phyloP scores from a whole-genome alignment of 2,797 vertebrate species.

The Apogon talboti region DNA sequence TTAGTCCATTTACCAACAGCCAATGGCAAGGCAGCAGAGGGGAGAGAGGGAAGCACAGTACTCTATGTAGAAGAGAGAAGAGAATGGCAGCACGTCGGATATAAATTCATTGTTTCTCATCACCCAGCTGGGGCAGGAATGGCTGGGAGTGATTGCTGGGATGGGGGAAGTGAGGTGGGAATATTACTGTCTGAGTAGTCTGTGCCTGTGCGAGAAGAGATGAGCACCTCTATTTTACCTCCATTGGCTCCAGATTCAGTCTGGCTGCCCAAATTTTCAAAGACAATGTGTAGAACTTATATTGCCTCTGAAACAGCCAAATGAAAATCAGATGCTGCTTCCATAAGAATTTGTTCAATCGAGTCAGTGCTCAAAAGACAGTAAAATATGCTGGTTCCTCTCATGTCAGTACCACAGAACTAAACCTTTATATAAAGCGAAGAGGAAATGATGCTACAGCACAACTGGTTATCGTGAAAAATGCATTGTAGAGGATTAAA shows the following conservation, averaged over 20 bases:
- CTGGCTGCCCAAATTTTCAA: conserved; percentile 30
- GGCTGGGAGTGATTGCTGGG: conserved; percentile 66
- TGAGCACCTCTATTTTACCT: conserved; percentile 48
- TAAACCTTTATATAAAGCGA: conserved; percentile 37
- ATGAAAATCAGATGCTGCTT: conserved; percentile 49
- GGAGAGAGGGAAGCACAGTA: conserved; percentile 62
- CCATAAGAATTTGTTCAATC: conserved; percentile 33
- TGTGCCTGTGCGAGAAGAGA: conserved; percentile 54
- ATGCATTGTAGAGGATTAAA: conserved; percentile 28
- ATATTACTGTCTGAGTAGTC: conserved; percentile 62
- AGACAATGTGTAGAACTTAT: conserved; percentile 39
- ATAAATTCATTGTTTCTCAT: conserved; percentile 84
- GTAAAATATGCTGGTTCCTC: conserved; percentile 35
- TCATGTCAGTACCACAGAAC: conserved; percentile 44
- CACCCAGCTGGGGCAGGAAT: conserved; percentile 71
- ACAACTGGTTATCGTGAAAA: conserved; percentile 37
- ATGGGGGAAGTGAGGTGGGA: conserved; percentile 66
- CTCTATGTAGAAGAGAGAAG: conserved; percentile 67
- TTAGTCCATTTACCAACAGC: conserved; percentile 85
- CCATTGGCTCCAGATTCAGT: conserved; percentile 43
- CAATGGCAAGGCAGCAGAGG: conserved; percentile 72
- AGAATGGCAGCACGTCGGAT: conserved; percentile 72
- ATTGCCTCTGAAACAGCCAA: conserved; percentile 44
- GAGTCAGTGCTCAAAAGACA: conserved; percentile 35
- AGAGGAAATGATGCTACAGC: conserved; percentile 28